Percentiles rank a stretch among this genome's conserved stretches.
Evolutionary conservation across 2,113 vertebrate genomes (phyloP).

Genomic region (Pungitius pungitius): DNA sequence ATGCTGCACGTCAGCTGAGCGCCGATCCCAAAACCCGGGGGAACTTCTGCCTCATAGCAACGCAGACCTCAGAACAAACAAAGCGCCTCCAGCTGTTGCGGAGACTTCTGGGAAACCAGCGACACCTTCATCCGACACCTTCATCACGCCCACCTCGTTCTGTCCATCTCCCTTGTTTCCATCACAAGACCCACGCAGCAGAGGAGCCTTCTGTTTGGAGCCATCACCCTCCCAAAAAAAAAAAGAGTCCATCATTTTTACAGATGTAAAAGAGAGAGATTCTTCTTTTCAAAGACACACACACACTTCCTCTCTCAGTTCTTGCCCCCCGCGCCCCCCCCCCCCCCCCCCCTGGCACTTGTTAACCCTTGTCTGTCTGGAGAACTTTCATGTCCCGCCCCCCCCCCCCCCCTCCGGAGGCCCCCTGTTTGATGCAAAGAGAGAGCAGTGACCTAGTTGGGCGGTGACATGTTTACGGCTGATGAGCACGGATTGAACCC

Average conservation of each 20-base stretch:
- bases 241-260: not conserved
- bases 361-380: constrained; percentile 24
- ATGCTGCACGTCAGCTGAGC: constrained; percentile 19
- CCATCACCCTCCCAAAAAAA: not conserved
- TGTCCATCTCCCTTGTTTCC: not conserved
- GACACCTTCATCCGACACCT: constrained; percentile 38
- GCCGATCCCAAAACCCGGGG: constrained; percentile 9
- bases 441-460: too few relatives aligned
- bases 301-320: constrained; percentile 18
- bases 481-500: too few relatives aligned
- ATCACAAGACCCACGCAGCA: not conserved
- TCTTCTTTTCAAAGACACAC: not conserved
- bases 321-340: too few relatives aligned
- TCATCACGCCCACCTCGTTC: not conserved
- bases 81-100: constrained; percentile 26
- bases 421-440: too few relatives aligned
- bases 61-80: too few relatives aligned
- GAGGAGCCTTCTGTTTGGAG: not conserved
- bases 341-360: not conserved
- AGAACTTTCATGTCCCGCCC: constrained; percentile 3
- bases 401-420: too few relatives aligned
- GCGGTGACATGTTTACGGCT: too few relatives aligned
- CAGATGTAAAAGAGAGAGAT: not conserved
- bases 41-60: constrained; percentile 56
- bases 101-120: constrained; percentile 62